Conservation (phyloP, 2,797 vertebrate genomes). For the Girardinus metallicus region DNA sequence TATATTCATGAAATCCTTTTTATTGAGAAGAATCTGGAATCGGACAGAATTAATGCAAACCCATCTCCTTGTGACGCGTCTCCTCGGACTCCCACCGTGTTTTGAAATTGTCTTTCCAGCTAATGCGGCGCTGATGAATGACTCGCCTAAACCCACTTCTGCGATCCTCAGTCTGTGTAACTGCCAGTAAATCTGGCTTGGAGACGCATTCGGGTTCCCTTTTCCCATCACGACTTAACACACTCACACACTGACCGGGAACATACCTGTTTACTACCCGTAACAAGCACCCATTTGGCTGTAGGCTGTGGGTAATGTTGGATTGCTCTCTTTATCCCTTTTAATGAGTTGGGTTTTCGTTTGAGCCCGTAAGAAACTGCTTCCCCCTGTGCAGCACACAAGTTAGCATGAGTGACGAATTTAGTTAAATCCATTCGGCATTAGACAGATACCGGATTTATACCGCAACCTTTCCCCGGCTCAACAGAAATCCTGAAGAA, state of each 20-base stretch:
- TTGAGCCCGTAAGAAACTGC: neutral
- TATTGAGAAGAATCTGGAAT: conserved; percentile 36
- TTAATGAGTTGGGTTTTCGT: conserved; percentile 38
- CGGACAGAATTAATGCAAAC: conserved; percentile 30
- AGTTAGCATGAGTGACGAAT: conserved; percentile 3
- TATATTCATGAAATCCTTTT: conserved; percentile 35
- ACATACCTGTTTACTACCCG: conserved; percentile 57
- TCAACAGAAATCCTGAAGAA: conserved; percentile 27
- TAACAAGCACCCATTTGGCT: conserved; percentile 42
- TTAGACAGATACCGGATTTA: conserved; percentile 18
- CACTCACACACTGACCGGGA: conserved; percentile 45
- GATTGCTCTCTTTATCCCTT: conserved; percentile 47
- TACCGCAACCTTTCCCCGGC: conserved; percentile 33
- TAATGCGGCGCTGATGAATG: conserved; percentile 51
- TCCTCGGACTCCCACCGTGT: conserved; percentile 32
- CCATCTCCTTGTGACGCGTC: conserved; percentile 16
- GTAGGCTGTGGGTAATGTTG: conserved; percentile 35
- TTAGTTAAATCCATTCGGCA: conserved; percentile 5
- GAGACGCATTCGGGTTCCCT: conserved; percentile 47
- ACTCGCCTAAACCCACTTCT: conserved; percentile 56
- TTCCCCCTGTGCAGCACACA: conserved; percentile 11
- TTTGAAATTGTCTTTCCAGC: conserved; percentile 46
- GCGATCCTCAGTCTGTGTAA: conserved; percentile 41
- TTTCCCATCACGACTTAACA: conserved; percentile 61
- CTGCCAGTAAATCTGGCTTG: conserved; percentile 52